phyloP scores from a whole-genome alignment of 2,888 invertebrate species.

The Caenorhabditis sp. region DNA sequence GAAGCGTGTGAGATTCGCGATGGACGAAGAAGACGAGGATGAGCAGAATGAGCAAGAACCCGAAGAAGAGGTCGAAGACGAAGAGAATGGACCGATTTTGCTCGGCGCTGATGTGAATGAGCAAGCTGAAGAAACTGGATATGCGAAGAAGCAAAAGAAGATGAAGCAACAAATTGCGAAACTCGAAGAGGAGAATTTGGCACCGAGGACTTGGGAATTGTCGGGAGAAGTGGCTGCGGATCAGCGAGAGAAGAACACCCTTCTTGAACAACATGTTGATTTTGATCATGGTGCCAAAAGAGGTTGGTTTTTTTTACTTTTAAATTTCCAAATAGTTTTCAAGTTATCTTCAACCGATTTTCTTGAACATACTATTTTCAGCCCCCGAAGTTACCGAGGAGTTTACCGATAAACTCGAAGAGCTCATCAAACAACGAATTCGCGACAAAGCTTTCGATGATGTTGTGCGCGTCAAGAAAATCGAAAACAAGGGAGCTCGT shows the following conservation, averaged over 20 bases:
- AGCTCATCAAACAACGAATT: slow-evolving; percentile 87
- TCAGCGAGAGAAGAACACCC: slow-evolving; percentile 86
- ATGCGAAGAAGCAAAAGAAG: slow-evolving; percentile 23
- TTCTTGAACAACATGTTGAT: slow-evolving; percentile 85
- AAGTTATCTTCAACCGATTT: background rate
- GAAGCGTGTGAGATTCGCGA: slow-evolving; percentile 48
- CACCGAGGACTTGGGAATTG: slow-evolving; percentile 90
- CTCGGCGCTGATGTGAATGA: slow-evolving; percentile 37
- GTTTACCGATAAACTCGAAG: slow-evolving; percentile 85
- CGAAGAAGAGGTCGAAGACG: slow-evolving; percentile 27
- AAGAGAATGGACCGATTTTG: slow-evolving; percentile 33
- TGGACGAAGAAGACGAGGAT: slow-evolving; percentile 38
- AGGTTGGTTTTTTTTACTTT: slow-evolving; percentile 13
- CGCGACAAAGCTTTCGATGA: slow-evolving; percentile 92
- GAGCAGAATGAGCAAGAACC: slow-evolving; percentile 25
- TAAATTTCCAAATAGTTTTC: background rate
- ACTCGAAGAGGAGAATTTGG: slow-evolving; percentile 75
- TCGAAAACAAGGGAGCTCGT: slow-evolving; percentile 81
- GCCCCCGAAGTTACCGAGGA: slow-evolving; percentile 91
- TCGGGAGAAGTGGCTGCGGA: slow-evolving; percentile 86
- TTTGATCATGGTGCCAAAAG: slow-evolving; percentile 56
- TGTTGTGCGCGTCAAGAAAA: slow-evolving; percentile 83
- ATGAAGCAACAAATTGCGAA: slow-evolving; percentile 72
- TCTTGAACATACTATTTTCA: slow-evolving; percentile 56
- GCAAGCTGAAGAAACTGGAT: slow-evolving; percentile 28